These are phyloP conservation scores for Cacatua alba DNA, from an alignment of 2,113 vertebrate species.

Conservation along the genomic window DNA sequence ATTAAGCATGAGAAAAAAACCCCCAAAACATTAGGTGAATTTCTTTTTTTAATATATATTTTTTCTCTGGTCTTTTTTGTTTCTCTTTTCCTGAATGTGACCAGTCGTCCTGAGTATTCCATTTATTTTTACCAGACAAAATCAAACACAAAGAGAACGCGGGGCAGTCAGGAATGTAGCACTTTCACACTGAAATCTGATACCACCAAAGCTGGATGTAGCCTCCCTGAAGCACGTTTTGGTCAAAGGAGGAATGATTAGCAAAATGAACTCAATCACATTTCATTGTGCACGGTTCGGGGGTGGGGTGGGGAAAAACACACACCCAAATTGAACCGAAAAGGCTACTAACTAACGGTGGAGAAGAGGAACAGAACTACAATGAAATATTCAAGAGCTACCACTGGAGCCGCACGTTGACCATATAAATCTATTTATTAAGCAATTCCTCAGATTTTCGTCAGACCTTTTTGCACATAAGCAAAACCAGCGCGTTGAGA, in stretches of 20 bases:
- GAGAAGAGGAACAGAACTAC: not conserved
- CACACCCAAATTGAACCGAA: not conserved
- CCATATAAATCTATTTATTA: not conserved
- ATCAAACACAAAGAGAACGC: not conserved
- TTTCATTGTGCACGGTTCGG: not conserved
- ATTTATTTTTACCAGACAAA: conserved; percentile 2
- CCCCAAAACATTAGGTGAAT: not conserved
- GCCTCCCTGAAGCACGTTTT: not conserved
- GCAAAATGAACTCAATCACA: conserved; percentile 6
- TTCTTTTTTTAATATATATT: not conserved
- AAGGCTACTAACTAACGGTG: not conserved
- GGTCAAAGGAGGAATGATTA: conserved; percentile 25
- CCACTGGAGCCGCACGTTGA: not conserved
- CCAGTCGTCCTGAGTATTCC: not conserved
- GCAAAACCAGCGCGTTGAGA: not conserved
- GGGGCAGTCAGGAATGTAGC: conserved; percentile 15
- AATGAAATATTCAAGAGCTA: not conserved
- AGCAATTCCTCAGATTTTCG: not conserved
- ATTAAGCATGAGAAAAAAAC: not conserved
- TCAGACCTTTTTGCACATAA: not conserved
- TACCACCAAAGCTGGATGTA: not conserved
- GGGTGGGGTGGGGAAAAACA: not conserved
- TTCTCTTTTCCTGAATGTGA: not conserved
- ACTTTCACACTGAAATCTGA: conserved; percentile 38
- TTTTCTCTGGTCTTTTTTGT: accelerated